These are phyloP conservation scores for Antigone vipio DNA, from an alignment of 2,113 vertebrate genomes.

Conservation along the genomic window DNA sequence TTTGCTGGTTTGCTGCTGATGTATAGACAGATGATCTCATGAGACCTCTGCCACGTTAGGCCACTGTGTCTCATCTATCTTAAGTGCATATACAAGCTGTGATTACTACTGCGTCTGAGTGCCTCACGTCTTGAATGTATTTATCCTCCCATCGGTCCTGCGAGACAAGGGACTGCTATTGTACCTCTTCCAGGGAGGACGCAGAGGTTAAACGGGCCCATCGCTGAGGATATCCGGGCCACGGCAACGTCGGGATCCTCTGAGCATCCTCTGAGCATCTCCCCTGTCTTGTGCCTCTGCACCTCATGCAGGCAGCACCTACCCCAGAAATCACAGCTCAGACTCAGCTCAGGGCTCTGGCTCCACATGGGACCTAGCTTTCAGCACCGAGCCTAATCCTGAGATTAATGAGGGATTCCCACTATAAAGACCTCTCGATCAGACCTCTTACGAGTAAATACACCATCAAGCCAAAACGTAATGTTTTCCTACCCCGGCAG, in stretches of 20 bases:
- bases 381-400: conserved; percentile 9
- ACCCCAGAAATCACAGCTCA: neutral
- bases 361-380: fast-evolving
- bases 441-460: conserved; percentile 6
- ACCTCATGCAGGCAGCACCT: neutral
- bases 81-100: neutral
- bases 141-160: neutral
- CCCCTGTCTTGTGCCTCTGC: neutral
- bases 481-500: conserved; percentile 24
- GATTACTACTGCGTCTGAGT: neutral
- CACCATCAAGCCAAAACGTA: neutral
- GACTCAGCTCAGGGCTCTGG: neutral
- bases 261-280: fast-evolving
- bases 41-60: conserved; percentile 56
- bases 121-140: neutral
- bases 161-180: neutral
- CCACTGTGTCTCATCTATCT: conserved; percentile 45
- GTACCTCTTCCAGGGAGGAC: conserved; percentile 7
- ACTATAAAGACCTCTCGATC: neutral
- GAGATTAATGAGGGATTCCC: conserved; percentile 24
- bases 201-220: neutral
- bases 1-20: conserved; percentile 48
- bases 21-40: conserved; percentile 57
- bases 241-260: neutral
- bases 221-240: neutral